Percentiles rank a stretch among this genome's conserved stretches.
phyloP scores from a whole-genome alignment of 2,797 vertebrate species.

The Cygnus olor region DNA sequence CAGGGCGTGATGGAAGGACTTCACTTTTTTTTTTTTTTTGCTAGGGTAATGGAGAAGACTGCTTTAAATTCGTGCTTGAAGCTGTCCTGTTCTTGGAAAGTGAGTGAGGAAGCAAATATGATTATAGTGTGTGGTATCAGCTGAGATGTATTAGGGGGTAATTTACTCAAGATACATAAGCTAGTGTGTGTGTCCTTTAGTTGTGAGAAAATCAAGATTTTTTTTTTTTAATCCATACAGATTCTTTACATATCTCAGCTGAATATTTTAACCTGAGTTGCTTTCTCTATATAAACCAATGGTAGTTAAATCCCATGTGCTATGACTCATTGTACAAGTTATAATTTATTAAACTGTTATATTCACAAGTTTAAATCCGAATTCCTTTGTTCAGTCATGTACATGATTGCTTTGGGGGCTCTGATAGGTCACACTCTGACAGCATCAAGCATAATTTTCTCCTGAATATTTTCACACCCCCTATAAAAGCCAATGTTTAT shows the following conservation, averaged over 20 bases:
- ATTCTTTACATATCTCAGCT: background rate
- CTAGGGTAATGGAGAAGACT: background rate
- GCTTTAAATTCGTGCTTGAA: background rate
- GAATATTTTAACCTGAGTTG: conserved; percentile 6
- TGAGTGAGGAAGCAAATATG: background rate
- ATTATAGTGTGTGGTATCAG: background rate
- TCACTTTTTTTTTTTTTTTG: background rate
- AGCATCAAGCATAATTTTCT: conserved; percentile 48
- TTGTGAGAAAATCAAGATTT: background rate
- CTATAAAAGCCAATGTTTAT: background rate
- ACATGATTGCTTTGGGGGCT: conserved; percentile 6
- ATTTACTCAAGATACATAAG: background rate
- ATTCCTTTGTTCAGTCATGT: conserved; percentile 37
- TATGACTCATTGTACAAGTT: conserved; percentile 13
- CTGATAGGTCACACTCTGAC: conserved; percentile 10
- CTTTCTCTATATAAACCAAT: background rate
- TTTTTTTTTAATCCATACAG: background rate
- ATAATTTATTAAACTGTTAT: conserved; percentile 40
- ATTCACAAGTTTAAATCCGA: conserved; percentile 40
- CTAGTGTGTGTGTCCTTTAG: background rate
- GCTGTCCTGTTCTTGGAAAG: background rate
- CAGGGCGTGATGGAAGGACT: background rate
- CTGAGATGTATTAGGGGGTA: background rate
- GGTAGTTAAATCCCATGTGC: background rate
- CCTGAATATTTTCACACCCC: conserved; percentile 47